Evolutionary conservation across 1,140 invertebrate genomes (phyloP), one percentile per base, ranked within the genome.

Genomic region (Rhyzopertha dominica): DNA sequence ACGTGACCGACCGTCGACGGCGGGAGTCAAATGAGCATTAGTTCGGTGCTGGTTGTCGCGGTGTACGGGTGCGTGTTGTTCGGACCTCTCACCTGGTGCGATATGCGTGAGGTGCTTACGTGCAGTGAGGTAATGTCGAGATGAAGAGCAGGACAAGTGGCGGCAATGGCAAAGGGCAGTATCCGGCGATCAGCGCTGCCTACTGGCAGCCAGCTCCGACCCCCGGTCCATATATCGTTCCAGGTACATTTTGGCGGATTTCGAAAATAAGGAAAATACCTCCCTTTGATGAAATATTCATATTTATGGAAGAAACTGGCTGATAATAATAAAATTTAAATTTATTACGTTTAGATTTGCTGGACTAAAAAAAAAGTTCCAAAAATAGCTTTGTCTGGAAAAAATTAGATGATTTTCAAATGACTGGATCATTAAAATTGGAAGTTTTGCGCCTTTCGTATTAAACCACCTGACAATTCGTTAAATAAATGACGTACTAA

Each of bases 131-230:
- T 22, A 41, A 45, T 49, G 34, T 18, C 29, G 49, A 48, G 47
- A 58, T 58, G 56, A n/a, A 28, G 14, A 24, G 20, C 19, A 47
- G 36, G 45, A 36, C 14, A 20, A 26, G 39, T 45, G 36, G 37
- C 58, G 63, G 66, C 62, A 67, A 66, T 23, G 14, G 12, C 5
- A 37, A 49, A 14, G 24, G 35, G 37, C 19, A 23, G 29, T 86
- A 85, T 73, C 83, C 83, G 56, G 76, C 83, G 49, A 87, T 87
- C 71, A 84, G 79, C 70, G 79, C 82, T 61, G 79, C 82, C 61
- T 86, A 86, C 67, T 87, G 84, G 84, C 78, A 83, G 57, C 81
- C 83, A 47, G 79, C 83, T 54, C 74, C 80, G 38, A 78, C 81
- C 68, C 79, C 79, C 55, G 80, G 78, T 54, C 83, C 82, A 56